Percentiles rank a stretch among this genome's conserved stretches.
Conservation (phyloP, 2,113 vertebrate species). For the Copsychus sechellarum region DNA sequence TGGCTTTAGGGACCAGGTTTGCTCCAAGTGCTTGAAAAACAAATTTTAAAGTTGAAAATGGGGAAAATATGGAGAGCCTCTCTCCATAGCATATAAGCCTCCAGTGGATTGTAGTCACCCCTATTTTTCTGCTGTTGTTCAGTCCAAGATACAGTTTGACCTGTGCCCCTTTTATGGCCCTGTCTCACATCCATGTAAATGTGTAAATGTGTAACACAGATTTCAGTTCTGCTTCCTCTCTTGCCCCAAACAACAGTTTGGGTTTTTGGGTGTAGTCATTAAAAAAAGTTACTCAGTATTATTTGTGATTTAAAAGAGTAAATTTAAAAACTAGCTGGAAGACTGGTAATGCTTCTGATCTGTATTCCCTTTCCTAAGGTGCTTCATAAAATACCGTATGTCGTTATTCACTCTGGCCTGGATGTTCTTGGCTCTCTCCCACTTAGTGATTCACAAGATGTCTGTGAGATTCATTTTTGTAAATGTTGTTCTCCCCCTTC, state of each 20-base stretch:
- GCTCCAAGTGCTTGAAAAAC: neutral
- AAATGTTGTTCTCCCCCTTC: neutral
- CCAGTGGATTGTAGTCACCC: neutral
- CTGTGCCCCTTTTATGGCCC: neutral
- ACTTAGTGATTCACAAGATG: conserved; percentile 66
- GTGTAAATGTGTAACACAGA: rapidly evolving
- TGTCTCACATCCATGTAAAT: neutral
- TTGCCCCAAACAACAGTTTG: neutral
- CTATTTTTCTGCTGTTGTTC: neutral
- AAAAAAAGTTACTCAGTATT: neutral
- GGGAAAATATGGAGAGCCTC: neutral
- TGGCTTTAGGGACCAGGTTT: neutral
- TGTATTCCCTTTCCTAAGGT: conserved; percentile 42
- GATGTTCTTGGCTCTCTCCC: conserved; percentile 58
- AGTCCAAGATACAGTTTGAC: neutral
- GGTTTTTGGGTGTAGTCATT: neutral
- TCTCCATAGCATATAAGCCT: neutral
- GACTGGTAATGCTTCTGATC: conserved; percentile 18
- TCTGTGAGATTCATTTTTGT: conserved; percentile 67
- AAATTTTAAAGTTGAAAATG: neutral
- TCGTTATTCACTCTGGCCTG: conserved; percentile 53
- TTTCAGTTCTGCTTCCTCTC: conserved; percentile 35
- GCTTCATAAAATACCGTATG: conserved; percentile 50
- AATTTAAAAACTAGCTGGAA: conserved; percentile 50
- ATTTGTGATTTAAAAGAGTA: conserved; percentile 29